Evolutionary conservation across 2,113 vertebrate genomes (phyloP), one percentile per base, ranked within the genome.

Genomic region (Apeltes quadracus): DNA sequence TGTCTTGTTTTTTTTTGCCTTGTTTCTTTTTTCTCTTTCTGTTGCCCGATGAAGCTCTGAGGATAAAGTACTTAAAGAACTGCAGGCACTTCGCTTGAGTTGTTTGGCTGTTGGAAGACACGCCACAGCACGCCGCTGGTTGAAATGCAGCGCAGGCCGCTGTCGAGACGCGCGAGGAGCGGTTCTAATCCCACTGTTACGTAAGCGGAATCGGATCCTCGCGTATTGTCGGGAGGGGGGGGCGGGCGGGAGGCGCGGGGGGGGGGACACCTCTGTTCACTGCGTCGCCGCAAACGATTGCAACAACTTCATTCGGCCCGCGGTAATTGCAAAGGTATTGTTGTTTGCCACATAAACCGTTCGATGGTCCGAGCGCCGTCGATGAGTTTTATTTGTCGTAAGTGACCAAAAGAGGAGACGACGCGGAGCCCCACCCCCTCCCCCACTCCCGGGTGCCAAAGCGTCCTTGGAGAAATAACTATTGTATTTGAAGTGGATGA

Each of bases 31-130:
- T 62, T 55, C 38, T 69, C n/a, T 69, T 54, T 82, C 81, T 90
- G 79, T 92, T 91, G 88, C 87, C 89, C 92, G 90, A 90, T 87
- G 89, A 91, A 91, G 87, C 88, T 90, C 85, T 87, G 87, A 92
- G 91, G 90, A 93, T 92, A 89, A 93, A 91, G 88, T 88, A 83
- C 88, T 91, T 92, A 89, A 90, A 93, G 90, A 88, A 89, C 90
- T 92, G 85, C 89, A 89, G 92, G 90, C 90, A 87, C 87, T 89
- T 90, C 74, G 89, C 81, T 85, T 77, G 85, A 90, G 87, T 93
- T 92, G 89, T 91, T 92, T 92, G 85, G 86, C 87, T 90, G 89
- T 89, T 91, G 87, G 85, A 90, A 90, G 87, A 90, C 83, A 87
- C 70, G 87, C 85, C 78, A 90, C 81, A 88, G 79, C 87, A 89